Evolutionary conservation across 2,113 vertebrate species (phyloP).

Genomic region (Brachionichthys hirsutus): DNA sequence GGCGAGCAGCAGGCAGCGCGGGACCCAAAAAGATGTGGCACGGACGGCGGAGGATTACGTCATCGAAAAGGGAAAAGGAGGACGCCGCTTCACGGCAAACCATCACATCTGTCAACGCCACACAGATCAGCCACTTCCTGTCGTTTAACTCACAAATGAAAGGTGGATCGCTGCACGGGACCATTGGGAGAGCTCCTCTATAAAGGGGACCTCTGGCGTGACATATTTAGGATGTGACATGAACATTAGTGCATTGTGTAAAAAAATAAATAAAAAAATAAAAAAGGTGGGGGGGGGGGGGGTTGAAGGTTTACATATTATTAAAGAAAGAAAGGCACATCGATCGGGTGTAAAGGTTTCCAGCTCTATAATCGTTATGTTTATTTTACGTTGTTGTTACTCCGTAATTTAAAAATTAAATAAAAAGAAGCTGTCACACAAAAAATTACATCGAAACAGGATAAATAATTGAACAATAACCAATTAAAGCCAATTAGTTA

Average conservation of each 20-base stretch:
- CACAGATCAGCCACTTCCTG: neutral
- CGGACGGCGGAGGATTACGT: constrained; percentile 71
- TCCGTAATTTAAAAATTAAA: neutral
- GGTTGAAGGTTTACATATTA: neutral
- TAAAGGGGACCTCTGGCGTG: constrained; percentile 6
- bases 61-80: constrained; percentile 66
- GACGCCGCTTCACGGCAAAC: constrained; percentile 61
- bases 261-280: neutral
- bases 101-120: constrained; percentile 28
- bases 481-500: neutral
- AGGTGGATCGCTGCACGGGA: too few species aligned
- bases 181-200: constrained; percentile 17
- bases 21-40: constrained; percentile 70
- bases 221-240: constrained; percentile 35
- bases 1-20: constrained; percentile 53
- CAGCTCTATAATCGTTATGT: too few species aligned
- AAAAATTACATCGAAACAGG: too few species aligned
- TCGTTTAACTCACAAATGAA: too few species aligned
- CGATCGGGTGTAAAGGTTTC: neutral
- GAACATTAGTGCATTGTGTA: neutral
- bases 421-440: neutral
- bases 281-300: too few species aligned
- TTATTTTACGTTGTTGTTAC: too few species aligned
- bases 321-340: constrained; percentile 12
- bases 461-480: neutral